Base-by-base conservation (phyloP, 1,140 invertebrate genomes). In the Dryas iulia region DNA sequence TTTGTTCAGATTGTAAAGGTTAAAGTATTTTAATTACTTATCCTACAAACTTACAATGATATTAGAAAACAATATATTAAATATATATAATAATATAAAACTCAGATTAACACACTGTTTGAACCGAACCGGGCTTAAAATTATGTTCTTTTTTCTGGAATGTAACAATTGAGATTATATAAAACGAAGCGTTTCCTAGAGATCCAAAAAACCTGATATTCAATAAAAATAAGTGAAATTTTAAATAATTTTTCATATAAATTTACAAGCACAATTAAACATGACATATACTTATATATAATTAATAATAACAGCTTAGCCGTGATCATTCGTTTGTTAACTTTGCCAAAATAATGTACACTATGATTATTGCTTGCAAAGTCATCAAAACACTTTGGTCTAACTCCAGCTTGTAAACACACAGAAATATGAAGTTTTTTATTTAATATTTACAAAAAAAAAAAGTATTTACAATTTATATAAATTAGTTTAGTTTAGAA, bases 341-440 rank as follows among this genome's bases (percentile, higher is more conserved):
- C 82, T 89, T 83, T 86, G 82, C 86, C 73, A 68, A 67, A 61
- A 72, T 61, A 79, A 81, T 81, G 65, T 81, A 85, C 78, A 77
- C 76, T 66, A 72, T 66, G 72, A 47, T 75, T 69, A 75, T 77
- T 73, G 69, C 68, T 73, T 72, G 89, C 87, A 89, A 91, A 91
- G 87, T 78, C 74, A 86, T 89, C 87, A 85, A 85, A 85, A 87
- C 82, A 91, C 91, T 93, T 93, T 93, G 91, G 91, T 91, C 89
- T 92, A 90, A 85, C 90, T 93, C 92, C 92, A 93, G 92, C 91
- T 90, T 87, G 69, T 76, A 78, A 75, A 81, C 72, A 86, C 77
- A 83, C 79, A 79, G 71, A 77, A 73, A 80, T 73, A 78, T 71
- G 28, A 62, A 71, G 63, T 63, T 76, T 67, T 67, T 75, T 74